These are phyloP conservation scores for Nipponacmea schrenckii DNA, from an alignment of 2,888 invertebrate genomes.

Conservation along the genomic window DNA sequence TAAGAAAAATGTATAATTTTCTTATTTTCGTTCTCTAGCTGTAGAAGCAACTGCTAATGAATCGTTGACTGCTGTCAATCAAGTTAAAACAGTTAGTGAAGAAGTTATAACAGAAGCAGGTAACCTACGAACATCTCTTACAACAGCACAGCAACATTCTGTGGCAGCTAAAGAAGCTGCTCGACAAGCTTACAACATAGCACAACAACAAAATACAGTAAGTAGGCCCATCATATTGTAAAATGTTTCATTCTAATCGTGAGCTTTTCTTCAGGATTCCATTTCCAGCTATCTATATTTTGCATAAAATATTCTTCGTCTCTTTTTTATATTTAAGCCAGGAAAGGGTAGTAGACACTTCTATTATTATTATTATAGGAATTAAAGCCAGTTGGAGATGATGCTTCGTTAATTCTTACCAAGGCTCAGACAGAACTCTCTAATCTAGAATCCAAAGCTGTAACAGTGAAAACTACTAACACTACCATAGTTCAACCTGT, in stretches of 20 bases:
- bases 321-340: neutral
- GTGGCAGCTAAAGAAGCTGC: slow-evolving; percentile 1
- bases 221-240: neutral
- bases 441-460: neutral
- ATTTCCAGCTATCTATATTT: neutral
- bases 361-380: neutral
- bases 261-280: neutral
- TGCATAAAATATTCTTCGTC: too few species aligned
- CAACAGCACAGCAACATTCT: slow-evolving; percentile 9
- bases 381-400: slow-evolving; percentile 3
- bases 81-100: slow-evolving; percentile 11
- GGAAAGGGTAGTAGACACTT: neutral
- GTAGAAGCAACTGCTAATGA: slow-evolving; percentile 7
- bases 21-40: slow-evolving; percentile 6
- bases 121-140: neutral
- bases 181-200: slow-evolving; percentile 9
- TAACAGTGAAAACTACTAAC: neutral
- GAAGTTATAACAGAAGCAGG: slow-evolving; percentile 10
- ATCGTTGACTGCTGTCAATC: slow-evolving; percentile 5
- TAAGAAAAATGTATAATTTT: too few species aligned
- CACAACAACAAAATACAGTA: slow-evolving; percentile 8
- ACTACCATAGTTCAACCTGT: slow-evolving; percentile 9
- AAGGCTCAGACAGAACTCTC: slow-evolving; percentile 1
- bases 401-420: neutral
- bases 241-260: neutral